Evolutionary conservation across 2,113 vertebrate genomes (phyloP), one percentile per base, ranked within the genome.

Genomic region (Rana temporaria): DNA sequence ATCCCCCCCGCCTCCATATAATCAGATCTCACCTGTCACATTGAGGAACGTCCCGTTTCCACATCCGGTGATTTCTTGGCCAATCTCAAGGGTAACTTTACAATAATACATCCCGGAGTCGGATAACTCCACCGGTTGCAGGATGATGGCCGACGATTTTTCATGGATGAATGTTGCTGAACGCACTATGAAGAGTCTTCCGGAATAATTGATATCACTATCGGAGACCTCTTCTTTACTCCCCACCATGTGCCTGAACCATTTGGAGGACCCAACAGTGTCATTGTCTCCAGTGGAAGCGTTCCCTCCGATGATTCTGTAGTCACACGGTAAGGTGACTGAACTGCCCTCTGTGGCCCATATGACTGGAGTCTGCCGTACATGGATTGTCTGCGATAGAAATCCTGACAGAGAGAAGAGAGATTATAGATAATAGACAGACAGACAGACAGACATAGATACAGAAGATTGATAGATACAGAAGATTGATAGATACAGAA

Each of bases 91-190:
- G 2, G 56, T 30, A 30, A 74, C 55, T 15, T 60, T 16, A 74
- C 72, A 74, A 19, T 32, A 18, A 34, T 34, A 74, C 72, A 74
- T n/a, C 26, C 72, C 72, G 7, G 72, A 34, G 56, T 30, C 26
- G 1, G 26, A 30, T 30, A 30, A 30, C 26, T 30, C 26, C 26
- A 30, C 26, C 1, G 26, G 18, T 55, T 74, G 72, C 72, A 74
- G 72, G 38, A 9, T 57, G 17, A 74, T 60, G 12, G 19, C 38
- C 18, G 72, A 55, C 14, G 30, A 60, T 59, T 18, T 11, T 9
- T 26, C 1, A 2, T 30, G 1, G 26, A 3, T 30, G 3, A 30
- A 30, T 30, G 3, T 30, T 30, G 26, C 26, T 30, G 22, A 2
- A 22, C 2, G 15, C 18, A 12, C 53, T 59, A 6, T 34, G 24